phyloP scores from a whole-genome alignment of 2,888 invertebrate genomes.

The Chrysolina haemoptera region DNA sequence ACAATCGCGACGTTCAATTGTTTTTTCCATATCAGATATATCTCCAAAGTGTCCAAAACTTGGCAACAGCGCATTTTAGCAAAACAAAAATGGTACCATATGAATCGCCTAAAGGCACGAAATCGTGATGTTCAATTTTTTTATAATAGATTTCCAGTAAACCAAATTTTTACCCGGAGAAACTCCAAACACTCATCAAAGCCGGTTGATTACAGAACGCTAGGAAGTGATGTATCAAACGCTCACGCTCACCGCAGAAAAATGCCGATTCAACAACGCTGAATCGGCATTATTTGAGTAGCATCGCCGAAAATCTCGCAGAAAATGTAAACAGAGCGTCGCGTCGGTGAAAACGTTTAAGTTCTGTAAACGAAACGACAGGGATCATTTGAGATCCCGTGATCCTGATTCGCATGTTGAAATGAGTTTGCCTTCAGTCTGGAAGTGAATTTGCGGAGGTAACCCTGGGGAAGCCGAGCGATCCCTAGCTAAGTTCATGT shows the following conservation, averaged over 20 bases:
- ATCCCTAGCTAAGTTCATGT: conserved; percentile 34
- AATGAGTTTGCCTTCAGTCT: conserved; percentile 44
- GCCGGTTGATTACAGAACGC: background rate
- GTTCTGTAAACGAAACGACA: conserved; percentile 40
- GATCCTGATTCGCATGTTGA: conserved; percentile 40
- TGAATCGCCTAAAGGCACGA: too few relatives aligned
- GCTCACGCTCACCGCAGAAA: background rate
- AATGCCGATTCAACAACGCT: background rate
- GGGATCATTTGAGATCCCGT: conserved; percentile 37
- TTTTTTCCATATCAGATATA: too few relatives aligned
- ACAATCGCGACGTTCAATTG: too few relatives aligned
- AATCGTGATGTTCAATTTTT: too few relatives aligned
- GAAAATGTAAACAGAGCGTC: conserved; percentile 35
- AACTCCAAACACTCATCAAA: background rate
- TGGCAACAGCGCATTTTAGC: too few relatives aligned
- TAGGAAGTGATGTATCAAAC: background rate
- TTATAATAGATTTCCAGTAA: too few relatives aligned
- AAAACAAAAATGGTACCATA: too few relatives aligned
- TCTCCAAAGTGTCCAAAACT: too few relatives aligned
- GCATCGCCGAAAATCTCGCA: conserved; percentile 19
- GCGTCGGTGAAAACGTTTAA: conserved; percentile 41
- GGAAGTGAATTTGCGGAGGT: conserved; percentile 39
- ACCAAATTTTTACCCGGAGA: too few relatives aligned
- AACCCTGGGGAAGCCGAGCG: conserved; percentile 37
- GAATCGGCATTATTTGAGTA: conserved; percentile 6